phyloP scores from a whole-genome alignment of 2,797 vertebrate species.

The Sebastes cheni region DNA sequence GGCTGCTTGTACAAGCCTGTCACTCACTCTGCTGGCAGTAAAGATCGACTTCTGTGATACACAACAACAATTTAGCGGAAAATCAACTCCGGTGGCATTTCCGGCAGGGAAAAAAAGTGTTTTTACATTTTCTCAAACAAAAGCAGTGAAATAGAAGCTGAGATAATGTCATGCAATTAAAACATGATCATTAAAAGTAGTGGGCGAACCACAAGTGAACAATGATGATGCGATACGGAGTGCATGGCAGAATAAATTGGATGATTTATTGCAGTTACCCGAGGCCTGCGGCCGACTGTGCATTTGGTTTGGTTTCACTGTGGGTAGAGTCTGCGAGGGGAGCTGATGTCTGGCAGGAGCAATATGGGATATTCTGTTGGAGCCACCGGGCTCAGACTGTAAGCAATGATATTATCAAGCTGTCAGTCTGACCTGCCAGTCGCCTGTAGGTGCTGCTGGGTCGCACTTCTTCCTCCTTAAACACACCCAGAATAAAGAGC shows the following conservation, averaged over 20 bases:
- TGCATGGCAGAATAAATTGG: background rate
- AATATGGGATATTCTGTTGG: conserved; percentile 13
- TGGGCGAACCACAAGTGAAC: background rate
- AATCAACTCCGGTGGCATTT: conserved; percentile 51
- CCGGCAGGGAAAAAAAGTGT: background rate
- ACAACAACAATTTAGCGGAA: background rate
- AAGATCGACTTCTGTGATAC: conserved; percentile 55
- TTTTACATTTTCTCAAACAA: background rate
- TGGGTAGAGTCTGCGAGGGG: background rate
- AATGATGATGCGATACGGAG: background rate
- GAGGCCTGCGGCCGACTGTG: background rate
- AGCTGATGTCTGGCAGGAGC: conserved; percentile 29
- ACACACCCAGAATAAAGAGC: background rate
- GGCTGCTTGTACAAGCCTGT: conserved; percentile 34
- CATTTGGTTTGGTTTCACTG: background rate
- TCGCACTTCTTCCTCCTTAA: background rate
- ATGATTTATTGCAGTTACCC: background rate
- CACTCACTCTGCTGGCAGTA: conserved; percentile 29
- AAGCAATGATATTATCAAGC: background rate
- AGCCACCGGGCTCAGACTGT: conserved; percentile 23
- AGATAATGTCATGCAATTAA: background rate
- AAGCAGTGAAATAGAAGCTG: background rate
- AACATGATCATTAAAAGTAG: background rate
- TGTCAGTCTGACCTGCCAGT: conserved; percentile 18
- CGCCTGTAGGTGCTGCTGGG: conserved; percentile 2